Base-by-base conservation (phyloP, 2,113 vertebrate species). In the Piaya cayana region DNA sequence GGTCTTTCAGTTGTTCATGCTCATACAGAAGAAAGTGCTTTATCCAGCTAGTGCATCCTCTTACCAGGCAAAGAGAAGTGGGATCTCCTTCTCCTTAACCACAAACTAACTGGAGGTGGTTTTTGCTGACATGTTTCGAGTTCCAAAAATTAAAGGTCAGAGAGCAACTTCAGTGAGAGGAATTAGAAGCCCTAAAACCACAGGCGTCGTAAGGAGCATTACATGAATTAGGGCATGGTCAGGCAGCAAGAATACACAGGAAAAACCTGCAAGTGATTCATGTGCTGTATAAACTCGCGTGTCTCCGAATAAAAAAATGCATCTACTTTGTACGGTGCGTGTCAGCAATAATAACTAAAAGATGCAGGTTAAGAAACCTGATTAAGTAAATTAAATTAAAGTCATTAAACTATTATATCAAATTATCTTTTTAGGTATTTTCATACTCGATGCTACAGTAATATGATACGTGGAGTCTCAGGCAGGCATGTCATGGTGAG, bases 71-170 rank as follows among this genome's bases (percentile, higher is more conserved):
- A 70, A 80, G 4, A 65, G 55, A 56, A 70, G 49, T 9, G 39
- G 27, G 16, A 43, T 53, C 52, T 49, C 34, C 45, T n/a, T 12
- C 21, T 60, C 68, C 22, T 55, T 14, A 56, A 67, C 42, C 59
- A 77, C 58, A 62, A 32, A 45, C 32, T 20, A 70, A 42, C 21
- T 32, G 3, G 8, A 80, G 26, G 18, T 5, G 15, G 26, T 27
- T 82, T 47, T 39, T 17, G 25, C 34, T 52, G 34, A 56, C 65
- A 62, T 22, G 50, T 36, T 63, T 37, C 50, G 22, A 36, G 19
- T 60, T 70, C 70, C 49, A 64, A 90, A 86, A 88, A 74, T 27
- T 15, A 64, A 89, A 72, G 47, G 47, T 82, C 42, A 70, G 34
- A 45, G 5, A 43, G 59, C 13, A 60, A 21, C 27, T 55, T 47